phyloP scores from a whole-genome alignment of 2,888 invertebrate species.

The Phalangium opilio region DNA sequence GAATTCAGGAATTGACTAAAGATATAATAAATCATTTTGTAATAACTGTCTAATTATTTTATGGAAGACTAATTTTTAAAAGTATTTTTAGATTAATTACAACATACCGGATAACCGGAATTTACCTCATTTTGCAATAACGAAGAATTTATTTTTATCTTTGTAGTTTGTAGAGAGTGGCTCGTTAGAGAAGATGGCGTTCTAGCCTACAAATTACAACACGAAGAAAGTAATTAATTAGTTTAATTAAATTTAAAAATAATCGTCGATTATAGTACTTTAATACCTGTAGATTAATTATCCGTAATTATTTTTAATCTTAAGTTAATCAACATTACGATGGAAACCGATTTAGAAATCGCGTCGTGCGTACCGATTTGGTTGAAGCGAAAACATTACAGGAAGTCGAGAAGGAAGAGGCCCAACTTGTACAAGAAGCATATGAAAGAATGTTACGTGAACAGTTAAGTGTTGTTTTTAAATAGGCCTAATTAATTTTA shows the following conservation, averaged over 20 bases:
- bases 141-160: conserved; percentile 22
- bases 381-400: conserved; percentile 60
- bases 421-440: conserved; percentile 23
- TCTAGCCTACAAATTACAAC: conserved; percentile 59
- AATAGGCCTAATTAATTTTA: too few species aligned
- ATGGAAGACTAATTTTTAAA: too few species aligned
- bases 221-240: conserved; percentile 56
- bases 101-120: too few species aligned
- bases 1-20: too few species aligned
- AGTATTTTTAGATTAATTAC: too few species aligned
- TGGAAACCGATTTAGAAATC: conserved; percentile 56
- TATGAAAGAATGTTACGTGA: conserved; percentile 36
- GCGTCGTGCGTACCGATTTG: conserved; percentile 59
- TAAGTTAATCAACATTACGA: conserved; percentile 57
- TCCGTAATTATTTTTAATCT: conserved; percentile 18
- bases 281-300: conserved; percentile 1
- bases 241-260: neutral
- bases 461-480: conserved; percentile 39
- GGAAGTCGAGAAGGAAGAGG: conserved; percentile 47
- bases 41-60: too few species aligned
- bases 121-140: too few species aligned
- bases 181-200: conserved; percentile 68
- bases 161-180: conserved; percentile 62
- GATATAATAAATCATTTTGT: too few species aligned
- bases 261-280: too few species aligned